Evolutionary conservation across 2,797 vertebrate genomes (phyloP), one percentile per base, ranked within the genome.

Genomic region (Okamejei kenojei): DNA sequence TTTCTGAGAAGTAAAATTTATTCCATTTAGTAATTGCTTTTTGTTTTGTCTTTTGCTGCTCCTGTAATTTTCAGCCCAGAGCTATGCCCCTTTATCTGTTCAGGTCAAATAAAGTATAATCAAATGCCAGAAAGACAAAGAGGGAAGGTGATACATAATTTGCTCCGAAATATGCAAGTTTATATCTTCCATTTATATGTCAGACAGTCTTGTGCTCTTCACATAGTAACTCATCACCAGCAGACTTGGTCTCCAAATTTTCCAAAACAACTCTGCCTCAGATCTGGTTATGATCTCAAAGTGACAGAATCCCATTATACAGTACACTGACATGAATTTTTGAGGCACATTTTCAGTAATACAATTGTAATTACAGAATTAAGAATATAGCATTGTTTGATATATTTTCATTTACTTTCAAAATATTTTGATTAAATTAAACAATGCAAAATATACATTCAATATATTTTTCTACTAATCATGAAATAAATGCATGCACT

Each of bases 401-500:
- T 92, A 29, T 84, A 21, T 29, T 74, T 73, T 91, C 71, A 90
- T 38, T 74, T 71, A 68, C 61, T 90, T 76, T 29, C 68, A 92
- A 92, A 92, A n/a, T 74, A 76, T 10, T 76, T 10, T 88, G 21
- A 68, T 45, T 68, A 15, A 32, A 32, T 88, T 65, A 76, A 92
- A 91, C 38, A 91, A 11, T 3, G 11, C 9, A 1, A 38, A 74
- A 54, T 73, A 54, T 26, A 71, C n/a, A 90, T 21, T 23, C 17
- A 26, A 23, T 61, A 10, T 11, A 4, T 90, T 45, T 58, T 74
- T 32, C 13, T 54, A 58, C 35, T 29, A 45, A 13, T 74, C 26
- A 9, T n/a, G n/a, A 23, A 92, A 92, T 54, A 76, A 92, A 73
- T n/a, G 54, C 90, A 45, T 88, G n/a, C 84, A 92, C 23, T 92